A percentile compares a stretch with the other conserved stretches of the same genome.
Conservation (phyloP, 2,797 vertebrate species). For the Remorina albescens region DNA sequence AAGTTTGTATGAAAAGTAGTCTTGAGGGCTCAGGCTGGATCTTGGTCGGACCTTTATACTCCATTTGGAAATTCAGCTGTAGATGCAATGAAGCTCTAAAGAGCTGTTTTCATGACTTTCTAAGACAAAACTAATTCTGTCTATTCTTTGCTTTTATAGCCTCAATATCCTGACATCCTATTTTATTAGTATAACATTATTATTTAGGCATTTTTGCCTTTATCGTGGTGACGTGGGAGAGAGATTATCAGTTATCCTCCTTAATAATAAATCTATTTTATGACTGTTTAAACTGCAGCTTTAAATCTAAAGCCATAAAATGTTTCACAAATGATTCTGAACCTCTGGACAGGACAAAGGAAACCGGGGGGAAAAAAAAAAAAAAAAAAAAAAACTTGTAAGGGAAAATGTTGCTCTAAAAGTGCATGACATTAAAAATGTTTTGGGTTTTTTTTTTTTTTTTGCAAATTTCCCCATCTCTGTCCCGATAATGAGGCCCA, state of each 20-base stretch:
- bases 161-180: background rate
- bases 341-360: background rate
- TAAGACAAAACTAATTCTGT: background rate
- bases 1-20: too few relatives aligned
- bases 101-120: background rate
- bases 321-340: background rate
- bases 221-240: background rate
- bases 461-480: conserved; percentile 26
- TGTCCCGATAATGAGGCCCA: conserved; percentile 49
- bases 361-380: too few relatives aligned
- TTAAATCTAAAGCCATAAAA: background rate
- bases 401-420: conserved; percentile 11
- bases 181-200: background rate
- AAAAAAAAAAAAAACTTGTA: background rate
- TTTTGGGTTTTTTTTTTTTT: background rate
- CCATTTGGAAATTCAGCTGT: background rate
- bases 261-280: background rate
- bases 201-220: background rate
- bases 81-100: background rate
- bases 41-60: background rate
- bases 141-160: background rate
- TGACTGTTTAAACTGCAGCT: background rate
- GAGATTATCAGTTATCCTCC: too few relatives aligned
- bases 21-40: too few relatives aligned
- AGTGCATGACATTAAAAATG: conserved; percentile 38